Percentiles rank a stretch among this genome's conserved stretches.
phyloP scores from a whole-genome alignment of 1,140 invertebrate species.

The Brachionus paranguensis region DNA sequence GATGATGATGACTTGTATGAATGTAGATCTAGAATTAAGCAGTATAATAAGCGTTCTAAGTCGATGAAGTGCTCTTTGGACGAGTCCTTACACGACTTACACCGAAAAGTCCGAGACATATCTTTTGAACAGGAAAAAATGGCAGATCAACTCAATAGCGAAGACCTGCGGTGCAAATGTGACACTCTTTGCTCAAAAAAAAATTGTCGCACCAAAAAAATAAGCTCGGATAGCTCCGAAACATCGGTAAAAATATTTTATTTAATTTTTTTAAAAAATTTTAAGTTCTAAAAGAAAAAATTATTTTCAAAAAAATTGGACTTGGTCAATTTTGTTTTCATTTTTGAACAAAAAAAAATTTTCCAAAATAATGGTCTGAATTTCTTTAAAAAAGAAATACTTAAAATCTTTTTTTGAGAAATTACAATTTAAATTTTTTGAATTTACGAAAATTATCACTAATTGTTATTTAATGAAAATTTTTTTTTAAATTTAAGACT shows the following conservation, averaged over 20 bases:
- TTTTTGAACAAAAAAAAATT: too few relatives aligned
- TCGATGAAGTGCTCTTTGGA: background rate
- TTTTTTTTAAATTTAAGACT: too few relatives aligned
- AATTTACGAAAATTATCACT: too few relatives aligned
- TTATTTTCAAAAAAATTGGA: too few relatives aligned
- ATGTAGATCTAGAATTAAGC: background rate
- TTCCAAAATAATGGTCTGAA: too few relatives aligned
- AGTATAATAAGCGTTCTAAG: background rate
- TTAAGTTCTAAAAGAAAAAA: background rate
- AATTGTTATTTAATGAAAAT: too few relatives aligned
- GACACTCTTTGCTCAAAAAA: background rate
- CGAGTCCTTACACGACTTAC: background rate
- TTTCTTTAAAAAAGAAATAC: too few relatives aligned
- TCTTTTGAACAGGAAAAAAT: conserved; percentile 31
- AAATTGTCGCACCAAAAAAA: background rate
- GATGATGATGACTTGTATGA: background rate
- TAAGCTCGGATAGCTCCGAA: background rate
- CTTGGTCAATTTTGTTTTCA: too few relatives aligned
- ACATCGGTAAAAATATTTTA: background rate
- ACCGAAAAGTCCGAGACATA: background rate
- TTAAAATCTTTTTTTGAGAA: too few relatives aligned
- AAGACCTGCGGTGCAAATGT: background rate
- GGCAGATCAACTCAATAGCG: background rate
- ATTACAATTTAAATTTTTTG: too few relatives aligned
- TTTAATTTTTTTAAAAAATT: background rate